phyloP scores from a whole-genome alignment of 1,140 invertebrate genomes.

The Lasioglossum baleicum region DNA sequence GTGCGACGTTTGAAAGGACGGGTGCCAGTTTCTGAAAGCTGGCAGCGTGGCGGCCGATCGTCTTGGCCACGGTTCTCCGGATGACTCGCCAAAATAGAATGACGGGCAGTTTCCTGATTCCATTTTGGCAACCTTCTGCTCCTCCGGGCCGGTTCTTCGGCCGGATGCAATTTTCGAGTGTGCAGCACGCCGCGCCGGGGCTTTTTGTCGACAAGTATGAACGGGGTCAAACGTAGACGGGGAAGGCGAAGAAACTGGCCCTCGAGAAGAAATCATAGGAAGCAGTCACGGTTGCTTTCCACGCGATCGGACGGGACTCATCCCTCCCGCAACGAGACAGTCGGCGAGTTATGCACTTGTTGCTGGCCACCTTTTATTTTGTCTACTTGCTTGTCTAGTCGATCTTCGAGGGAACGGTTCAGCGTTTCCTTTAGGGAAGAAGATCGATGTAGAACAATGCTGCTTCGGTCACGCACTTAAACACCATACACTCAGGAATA shows the following conservation, averaged over 20 bases:
- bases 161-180: constrained; percentile 52
- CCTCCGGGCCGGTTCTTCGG: constrained; percentile 8
- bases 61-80: constrained; percentile 12
- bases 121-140: constrained; percentile 48
- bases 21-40: background rate
- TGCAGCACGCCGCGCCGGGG: background rate
- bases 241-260: background rate
- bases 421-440: constrained; percentile 1
- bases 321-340: background rate
- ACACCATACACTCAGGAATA: too few relatives aligned
- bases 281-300: constrained; percentile 17
- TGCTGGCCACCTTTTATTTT: constrained; percentile 42
- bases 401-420: constrained; percentile 20
- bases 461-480: background rate
- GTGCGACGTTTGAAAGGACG: background rate
- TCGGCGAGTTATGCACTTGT: constrained; percentile 52
- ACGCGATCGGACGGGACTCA: constrained; percentile 29
- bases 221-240: constrained; percentile 17
- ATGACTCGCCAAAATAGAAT: constrained; percentile 43
- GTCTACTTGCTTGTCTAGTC: constrained; percentile 19
- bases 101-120: constrained; percentile 45
- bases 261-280: constrained; percentile 10
- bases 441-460: background rate
- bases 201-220: constrained; percentile 21
- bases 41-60: constrained; percentile 21